Evolutionary conservation across 2,113 vertebrate species (phyloP).

Genomic region (Notothenia coriiceps): DNA sequence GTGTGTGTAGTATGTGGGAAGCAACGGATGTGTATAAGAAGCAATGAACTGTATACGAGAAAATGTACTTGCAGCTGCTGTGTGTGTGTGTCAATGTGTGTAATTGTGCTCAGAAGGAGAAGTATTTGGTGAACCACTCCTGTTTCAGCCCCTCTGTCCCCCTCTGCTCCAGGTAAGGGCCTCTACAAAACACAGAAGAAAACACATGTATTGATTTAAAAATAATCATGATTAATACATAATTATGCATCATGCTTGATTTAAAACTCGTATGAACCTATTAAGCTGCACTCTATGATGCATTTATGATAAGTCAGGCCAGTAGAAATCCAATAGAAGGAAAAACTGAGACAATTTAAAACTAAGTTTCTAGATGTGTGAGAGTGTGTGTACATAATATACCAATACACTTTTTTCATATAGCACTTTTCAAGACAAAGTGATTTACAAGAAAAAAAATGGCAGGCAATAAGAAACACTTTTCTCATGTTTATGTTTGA

Average conservation of each 20-base stretch:
- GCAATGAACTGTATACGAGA: constrained; percentile 66
- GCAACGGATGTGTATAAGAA: constrained; percentile 62
- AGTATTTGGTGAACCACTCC: constrained; percentile 98
- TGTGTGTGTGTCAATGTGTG: constrained; percentile 22
- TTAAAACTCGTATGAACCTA: not conserved
- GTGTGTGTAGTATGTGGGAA: constrained; percentile 40
- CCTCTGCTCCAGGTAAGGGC: constrained; percentile 83
- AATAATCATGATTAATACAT: not conserved
- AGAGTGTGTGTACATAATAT: too few relatives aligned
- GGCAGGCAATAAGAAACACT: not conserved
- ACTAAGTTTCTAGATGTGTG: not conserved
- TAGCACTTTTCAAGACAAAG: too few relatives aligned
- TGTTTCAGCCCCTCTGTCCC: constrained; percentile 87
- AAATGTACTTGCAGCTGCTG: constrained; percentile 66
- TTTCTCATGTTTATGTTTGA: not conserved
- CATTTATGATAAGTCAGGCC: not conserved
- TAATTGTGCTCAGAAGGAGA: constrained; percentile 92
- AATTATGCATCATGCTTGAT: not conserved
- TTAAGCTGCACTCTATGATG: not conserved
- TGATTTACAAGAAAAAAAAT: too few relatives aligned
- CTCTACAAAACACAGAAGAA: constrained; percentile 80
- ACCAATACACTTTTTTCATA: too few relatives aligned
- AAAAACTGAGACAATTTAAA: not conserved
- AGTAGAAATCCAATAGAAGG: not conserved
- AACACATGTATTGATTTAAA: not conserved